phyloP scores from a whole-genome alignment of 2,888 invertebrate genomes.

The Harpagoxenus sublaevis region DNA sequence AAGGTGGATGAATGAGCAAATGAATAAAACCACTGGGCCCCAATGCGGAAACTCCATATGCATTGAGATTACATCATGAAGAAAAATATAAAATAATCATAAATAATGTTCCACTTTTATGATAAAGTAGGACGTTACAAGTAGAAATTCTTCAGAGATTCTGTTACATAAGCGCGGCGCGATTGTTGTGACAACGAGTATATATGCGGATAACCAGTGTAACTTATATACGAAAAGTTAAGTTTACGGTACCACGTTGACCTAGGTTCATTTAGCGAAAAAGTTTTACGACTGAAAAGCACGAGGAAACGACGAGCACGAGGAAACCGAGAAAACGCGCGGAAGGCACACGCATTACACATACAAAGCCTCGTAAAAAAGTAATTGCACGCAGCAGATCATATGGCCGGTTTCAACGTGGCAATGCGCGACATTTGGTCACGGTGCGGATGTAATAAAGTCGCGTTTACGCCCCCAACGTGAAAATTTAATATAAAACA shows the following conservation, averaged over 20 bases:
- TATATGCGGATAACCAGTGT: not conserved
- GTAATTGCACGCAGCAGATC: conserved; percentile 73
- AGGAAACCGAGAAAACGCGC: conserved; percentile 49
- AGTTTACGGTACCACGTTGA: conserved; percentile 30
- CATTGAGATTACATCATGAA: not conserved
- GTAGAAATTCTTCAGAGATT: not conserved
- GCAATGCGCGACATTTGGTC: conserved; percentile 64
- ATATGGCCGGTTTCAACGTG: conserved; percentile 65
- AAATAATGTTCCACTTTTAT: not conserved
- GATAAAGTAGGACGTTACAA: not conserved
- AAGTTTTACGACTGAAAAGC: conserved; percentile 37
- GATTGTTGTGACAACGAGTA: not conserved
- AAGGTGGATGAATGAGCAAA: conserved; percentile 23
- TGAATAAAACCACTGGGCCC: conserved; percentile 36
- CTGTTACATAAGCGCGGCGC: not conserved
- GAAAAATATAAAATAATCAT: conserved; percentile 11
- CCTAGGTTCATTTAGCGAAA: conserved; percentile 40
- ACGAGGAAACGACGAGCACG: not conserved
- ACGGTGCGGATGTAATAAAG: conserved; percentile 66
- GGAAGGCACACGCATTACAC: conserved; percentile 37
- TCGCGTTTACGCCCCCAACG: conserved; percentile 55
- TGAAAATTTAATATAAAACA: conserved; percentile 68
- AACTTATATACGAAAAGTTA: conserved; percentile 14
- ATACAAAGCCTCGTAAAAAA: conserved; percentile 63
- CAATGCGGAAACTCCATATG: not conserved